These are phyloP conservation scores for Drosophila santomea DNA, from an alignment of 1,140 invertebrate genomes.

Conservation along the genomic window DNA sequence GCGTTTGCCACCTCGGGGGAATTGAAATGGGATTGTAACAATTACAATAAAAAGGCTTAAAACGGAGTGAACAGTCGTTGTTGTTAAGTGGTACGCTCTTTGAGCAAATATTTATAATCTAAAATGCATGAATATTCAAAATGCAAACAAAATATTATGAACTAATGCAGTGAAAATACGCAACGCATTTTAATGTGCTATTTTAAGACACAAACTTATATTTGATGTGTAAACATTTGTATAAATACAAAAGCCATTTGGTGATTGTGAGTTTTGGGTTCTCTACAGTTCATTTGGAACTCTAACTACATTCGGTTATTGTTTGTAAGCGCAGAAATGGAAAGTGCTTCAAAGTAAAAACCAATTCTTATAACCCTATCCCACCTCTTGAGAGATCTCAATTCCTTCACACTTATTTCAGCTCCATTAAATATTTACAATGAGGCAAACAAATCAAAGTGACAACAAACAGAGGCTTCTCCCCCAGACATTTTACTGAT, in stretches of 20 bases:
- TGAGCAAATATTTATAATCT: conserved; percentile 16
- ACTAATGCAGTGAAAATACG: not conserved
- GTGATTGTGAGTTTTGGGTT: no score
- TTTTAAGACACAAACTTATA: not conserved
- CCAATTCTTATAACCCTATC: conserved; percentile 3
- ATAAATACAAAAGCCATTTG: no score
- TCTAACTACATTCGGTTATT: no score
- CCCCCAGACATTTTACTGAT: conserved; percentile 60
- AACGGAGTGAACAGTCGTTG: not conserved
- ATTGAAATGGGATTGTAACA: conserved; percentile 35
- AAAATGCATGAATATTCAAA: conserved; percentile 7
- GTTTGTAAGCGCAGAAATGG: not conserved
- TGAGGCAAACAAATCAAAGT: conserved; percentile 74
- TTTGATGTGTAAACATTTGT: no score
- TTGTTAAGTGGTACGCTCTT: not conserved
- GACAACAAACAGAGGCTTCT: conserved; percentile 63
- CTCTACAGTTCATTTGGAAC: not conserved
- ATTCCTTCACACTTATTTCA: conserved; percentile 57
- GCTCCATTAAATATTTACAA: conserved; percentile 80
- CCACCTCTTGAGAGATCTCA: conserved; percentile 15
- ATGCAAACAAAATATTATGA: conserved; percentile 2
- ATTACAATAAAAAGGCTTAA: conserved; percentile 1
- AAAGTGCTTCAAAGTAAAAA: conserved; percentile 1
- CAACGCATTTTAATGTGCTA: not conserved
- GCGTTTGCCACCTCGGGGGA: conserved; percentile 19